Percentiles rank a stretch among this genome's conserved stretches.
Conservation (phyloP, 2,888 invertebrate species). For the Orchesellides sinensis region DNA sequence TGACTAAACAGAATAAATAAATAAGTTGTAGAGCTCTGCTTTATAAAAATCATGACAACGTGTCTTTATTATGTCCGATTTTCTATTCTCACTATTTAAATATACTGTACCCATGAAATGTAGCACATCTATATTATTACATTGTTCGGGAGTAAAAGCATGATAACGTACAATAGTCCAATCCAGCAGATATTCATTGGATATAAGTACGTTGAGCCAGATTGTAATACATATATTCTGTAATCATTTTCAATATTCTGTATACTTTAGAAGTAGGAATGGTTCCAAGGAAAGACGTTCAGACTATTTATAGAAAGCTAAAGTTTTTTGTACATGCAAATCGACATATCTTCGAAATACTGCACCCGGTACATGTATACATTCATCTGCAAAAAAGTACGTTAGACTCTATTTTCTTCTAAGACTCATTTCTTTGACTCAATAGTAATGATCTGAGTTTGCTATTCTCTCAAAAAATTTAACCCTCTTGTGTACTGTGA, state of each 20-base stretch:
- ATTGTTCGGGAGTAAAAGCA: no score
- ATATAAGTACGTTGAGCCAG: no score
- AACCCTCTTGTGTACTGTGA: slow-evolving; percentile 48
- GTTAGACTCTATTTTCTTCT: slow-evolving; percentile 15
- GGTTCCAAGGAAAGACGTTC: slow-evolving; percentile 62
- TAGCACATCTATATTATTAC: no score
- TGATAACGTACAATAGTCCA: not conserved
- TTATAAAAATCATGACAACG: no score
- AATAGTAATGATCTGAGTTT: slow-evolving; percentile 37
- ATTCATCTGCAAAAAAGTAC: slow-evolving; percentile 17
- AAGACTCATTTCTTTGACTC: slow-evolving; percentile 19
- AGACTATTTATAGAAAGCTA: slow-evolving; percentile 74
- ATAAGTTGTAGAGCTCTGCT: no score
- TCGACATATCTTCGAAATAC: slow-evolving; percentile 24
- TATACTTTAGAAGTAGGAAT: slow-evolving; percentile 26
- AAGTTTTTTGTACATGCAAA: slow-evolving; percentile 61
- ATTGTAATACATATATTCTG: no score
- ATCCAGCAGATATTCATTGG: no score
- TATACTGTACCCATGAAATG: no score
- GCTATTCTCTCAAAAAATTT: slow-evolving; percentile 47
- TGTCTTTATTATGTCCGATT: no score
- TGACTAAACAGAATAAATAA: no score
- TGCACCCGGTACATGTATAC: slow-evolving; percentile 3
- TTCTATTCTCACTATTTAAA: no score
- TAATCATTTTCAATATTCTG: not conserved